Conservation (phyloP, 2,113 vertebrate genomes). For the Mesocricetus auratus region DNA sequence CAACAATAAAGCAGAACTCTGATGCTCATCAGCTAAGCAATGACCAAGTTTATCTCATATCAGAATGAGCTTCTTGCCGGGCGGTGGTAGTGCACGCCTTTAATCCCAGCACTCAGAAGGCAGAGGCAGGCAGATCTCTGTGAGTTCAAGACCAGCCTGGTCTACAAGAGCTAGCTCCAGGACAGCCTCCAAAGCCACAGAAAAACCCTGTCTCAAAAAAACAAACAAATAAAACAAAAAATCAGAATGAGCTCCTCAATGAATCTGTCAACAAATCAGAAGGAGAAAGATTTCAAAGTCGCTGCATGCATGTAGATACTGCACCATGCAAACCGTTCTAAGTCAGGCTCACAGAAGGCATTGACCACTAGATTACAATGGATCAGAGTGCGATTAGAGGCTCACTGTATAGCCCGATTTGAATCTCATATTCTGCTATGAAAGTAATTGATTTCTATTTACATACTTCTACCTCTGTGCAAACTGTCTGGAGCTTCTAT, state of each 20-base stretch:
- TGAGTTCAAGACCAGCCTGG: too few species aligned
- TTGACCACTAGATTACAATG: background rate
- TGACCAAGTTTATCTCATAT: constrained; percentile 27
- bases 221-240: too few species aligned
- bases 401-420: background rate
- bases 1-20: background rate
- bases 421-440: background rate
- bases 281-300: background rate
- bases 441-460: background rate
- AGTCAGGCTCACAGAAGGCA: background rate
- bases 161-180: too few species aligned
- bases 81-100: too few species aligned
- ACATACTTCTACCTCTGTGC: background rate
- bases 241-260: constrained; percentile 2
- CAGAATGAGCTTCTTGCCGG: constrained; percentile 25
- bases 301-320: background rate
- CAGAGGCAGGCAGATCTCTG: too few species aligned
- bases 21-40: background rate
- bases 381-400: background rate
- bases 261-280: background rate
- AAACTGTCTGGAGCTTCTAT: background rate
- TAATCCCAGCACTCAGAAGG: too few species aligned
- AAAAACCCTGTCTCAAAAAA: too few species aligned
- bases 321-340: background rate
- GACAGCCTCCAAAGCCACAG: too few species aligned